Conservation (phyloP, 2,113 vertebrate genomes). For the Crotalus tigris region DNA sequence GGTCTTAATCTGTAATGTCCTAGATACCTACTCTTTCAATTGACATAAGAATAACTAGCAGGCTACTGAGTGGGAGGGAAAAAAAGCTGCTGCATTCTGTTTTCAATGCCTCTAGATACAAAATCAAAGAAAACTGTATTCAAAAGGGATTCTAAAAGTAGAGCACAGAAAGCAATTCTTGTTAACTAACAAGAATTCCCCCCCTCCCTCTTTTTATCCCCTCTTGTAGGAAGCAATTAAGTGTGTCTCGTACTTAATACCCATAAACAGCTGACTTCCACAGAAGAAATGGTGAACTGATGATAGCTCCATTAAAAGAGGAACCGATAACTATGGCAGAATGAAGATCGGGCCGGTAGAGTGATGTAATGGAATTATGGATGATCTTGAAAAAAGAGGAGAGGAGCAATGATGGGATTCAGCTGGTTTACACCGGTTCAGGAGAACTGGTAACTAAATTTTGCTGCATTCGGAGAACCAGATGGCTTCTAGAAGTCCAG, state of each 20-base stretch:
- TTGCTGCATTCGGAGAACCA: too few relatives aligned
- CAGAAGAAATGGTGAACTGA: neutral
- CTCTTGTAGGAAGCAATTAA: neutral
- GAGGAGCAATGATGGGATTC: too few relatives aligned
- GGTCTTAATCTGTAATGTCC: conserved; percentile 27
- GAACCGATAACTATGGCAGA: neutral
- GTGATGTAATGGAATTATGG: neutral
- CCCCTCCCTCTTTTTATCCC: neutral
- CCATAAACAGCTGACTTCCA: conserved; percentile 45
- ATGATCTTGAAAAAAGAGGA: neutral
- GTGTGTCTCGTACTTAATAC: conserved; percentile 19
- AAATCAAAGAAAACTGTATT: conserved; percentile 8
- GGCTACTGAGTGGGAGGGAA: conserved; percentile 9
- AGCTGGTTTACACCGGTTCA: too few relatives aligned
- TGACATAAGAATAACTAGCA: conserved; percentile 25
- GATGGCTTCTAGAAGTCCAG: too few relatives aligned
- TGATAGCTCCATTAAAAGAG: neutral
- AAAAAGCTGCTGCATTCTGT: neutral
- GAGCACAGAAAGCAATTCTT: neutral
- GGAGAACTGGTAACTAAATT: too few relatives aligned
- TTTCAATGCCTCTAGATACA: neutral
- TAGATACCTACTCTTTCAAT: conserved; percentile 33
- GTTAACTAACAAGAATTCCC: neutral
- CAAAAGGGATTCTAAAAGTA: neutral
- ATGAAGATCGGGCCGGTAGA: neutral